Evolutionary conservation across 1,140 invertebrate species (phyloP).

Genomic region (Argopecten irradians): DNA sequence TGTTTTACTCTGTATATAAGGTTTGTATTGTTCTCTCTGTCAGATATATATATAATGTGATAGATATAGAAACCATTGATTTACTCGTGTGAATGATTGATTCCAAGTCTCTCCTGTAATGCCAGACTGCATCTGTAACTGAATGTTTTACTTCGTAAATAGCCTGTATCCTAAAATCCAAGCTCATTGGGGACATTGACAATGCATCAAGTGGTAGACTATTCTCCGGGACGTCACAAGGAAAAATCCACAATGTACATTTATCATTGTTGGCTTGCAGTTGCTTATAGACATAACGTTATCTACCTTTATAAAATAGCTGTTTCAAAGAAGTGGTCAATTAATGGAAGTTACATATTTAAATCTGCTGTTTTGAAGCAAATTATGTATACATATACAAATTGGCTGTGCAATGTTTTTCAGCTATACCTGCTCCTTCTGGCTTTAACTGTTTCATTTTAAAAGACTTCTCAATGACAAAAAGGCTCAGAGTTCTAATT

Average conservation of each 20-base stretch:
- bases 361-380: no score
- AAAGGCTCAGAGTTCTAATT: no score
- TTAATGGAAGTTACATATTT: not conserved
- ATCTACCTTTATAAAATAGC: not conserved
- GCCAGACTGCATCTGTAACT: not conserved
- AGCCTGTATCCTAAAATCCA: constrained; percentile 21
- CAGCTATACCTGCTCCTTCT: no score
- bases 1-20: not conserved
- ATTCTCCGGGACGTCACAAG: not conserved
- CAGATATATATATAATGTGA: not conserved
- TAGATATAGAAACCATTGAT: not conserved
- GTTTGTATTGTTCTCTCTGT: not conserved
- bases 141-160: not conserved
- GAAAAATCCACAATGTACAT: not conserved
- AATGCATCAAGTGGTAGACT: not conserved
- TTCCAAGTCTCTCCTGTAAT: not conserved
- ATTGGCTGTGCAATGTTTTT: no score
- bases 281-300: not conserved
- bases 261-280: not conserved
- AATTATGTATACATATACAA: no score
- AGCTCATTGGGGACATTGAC: not conserved
- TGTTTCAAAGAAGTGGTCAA: not conserved
- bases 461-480: no score
- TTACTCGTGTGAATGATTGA: not conserved
- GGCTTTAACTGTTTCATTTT: no score